These are phyloP conservation scores for Anhinga rufa DNA, from an alignment of 2,113 vertebrate species.

Conservation along the genomic window DNA sequence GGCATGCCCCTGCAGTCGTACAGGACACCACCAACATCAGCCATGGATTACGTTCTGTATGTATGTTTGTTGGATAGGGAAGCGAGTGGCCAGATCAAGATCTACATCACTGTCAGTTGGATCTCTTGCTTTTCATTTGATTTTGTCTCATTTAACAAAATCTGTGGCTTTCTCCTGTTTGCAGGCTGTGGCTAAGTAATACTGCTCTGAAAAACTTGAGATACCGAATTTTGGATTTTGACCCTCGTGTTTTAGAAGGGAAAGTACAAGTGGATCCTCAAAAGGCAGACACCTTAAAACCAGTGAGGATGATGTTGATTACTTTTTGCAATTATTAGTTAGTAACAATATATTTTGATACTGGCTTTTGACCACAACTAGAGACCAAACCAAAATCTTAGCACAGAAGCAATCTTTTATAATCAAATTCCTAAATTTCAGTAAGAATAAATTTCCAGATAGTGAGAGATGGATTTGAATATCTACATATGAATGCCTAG, in stretches of 20 bases:
- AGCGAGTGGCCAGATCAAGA: neutral
- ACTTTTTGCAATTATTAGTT: neutral
- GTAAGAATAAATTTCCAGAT: neutral
- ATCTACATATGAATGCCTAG: neutral
- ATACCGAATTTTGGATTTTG: slow-evolving; percentile 84
- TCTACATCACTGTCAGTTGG: neutral
- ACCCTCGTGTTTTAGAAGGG: slow-evolving; percentile 81
- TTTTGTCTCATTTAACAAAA: neutral
- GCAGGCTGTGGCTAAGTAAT: slow-evolving; percentile 85
- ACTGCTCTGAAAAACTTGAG: slow-evolving; percentile 77
- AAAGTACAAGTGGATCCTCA: slow-evolving; percentile 81
- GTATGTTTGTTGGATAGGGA: neutral
- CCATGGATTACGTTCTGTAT: neutral
- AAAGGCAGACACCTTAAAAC: slow-evolving; percentile 76
- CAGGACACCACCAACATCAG: neutral
- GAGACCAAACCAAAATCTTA: neutral
- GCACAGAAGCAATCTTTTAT: neutral
- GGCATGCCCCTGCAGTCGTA: neutral
- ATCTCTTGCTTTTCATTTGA: neutral
- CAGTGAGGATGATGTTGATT: slow-evolving; percentile 72
- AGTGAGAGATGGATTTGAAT: neutral
- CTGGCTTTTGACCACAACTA: neutral
- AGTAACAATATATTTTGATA: neutral
- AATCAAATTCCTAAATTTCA: neutral
- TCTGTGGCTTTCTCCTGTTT: neutral